These are phyloP conservation scores for Tiliqua scincoides DNA, from an alignment of 2,113 vertebrate genomes.

Conservation along the genomic window DNA sequence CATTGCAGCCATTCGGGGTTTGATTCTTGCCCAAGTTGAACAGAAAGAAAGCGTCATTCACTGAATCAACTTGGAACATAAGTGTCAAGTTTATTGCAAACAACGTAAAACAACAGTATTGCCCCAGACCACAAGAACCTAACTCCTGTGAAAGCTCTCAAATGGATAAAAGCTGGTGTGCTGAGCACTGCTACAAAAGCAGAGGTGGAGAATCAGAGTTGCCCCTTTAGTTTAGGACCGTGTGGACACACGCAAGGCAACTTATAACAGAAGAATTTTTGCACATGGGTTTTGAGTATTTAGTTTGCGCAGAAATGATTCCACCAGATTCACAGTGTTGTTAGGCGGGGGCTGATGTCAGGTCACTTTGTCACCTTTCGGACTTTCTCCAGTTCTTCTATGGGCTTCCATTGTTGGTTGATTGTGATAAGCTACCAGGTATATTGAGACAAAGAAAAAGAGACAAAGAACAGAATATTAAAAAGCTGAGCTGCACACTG, in stretches of 20 bases:
- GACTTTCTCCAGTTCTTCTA: conserved; percentile 86
- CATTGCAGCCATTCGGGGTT: too few species aligned
- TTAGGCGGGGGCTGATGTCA: conserved; percentile 30
- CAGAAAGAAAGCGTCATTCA: conserved; percentile 8
- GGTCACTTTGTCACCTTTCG: conserved; percentile 80
- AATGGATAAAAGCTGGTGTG: rapidly evolving
- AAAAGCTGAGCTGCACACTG: neutral
- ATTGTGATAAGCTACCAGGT: conserved; percentile 82
- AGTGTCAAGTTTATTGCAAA: conserved; percentile 28
- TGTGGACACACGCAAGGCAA: conserved; percentile 32
- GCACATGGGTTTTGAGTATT: conserved; percentile 82
- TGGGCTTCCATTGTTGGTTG: conserved; percentile 86
- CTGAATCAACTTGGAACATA: neutral
- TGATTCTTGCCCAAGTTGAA: neutral
- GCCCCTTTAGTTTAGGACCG: conserved; percentile 52
- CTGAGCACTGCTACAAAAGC: neutral
- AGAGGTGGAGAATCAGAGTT: conserved; percentile 24
- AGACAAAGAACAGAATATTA: conserved; percentile 30
- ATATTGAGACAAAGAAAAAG: conserved; percentile 20
- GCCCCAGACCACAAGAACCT: conserved; percentile 6
- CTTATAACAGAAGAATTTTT: conserved; percentile 88
- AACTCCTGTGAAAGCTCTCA: conserved; percentile 1
- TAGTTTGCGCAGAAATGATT: conserved; percentile 88
- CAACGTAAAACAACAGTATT: neutral
- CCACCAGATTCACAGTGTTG: conserved; percentile 81